A percentile compares a stretch with the other conserved stretches of the same genome.
phyloP scores from a whole-genome alignment of 2,888 invertebrate genomes.

The Ormyrus rosae region DNA sequence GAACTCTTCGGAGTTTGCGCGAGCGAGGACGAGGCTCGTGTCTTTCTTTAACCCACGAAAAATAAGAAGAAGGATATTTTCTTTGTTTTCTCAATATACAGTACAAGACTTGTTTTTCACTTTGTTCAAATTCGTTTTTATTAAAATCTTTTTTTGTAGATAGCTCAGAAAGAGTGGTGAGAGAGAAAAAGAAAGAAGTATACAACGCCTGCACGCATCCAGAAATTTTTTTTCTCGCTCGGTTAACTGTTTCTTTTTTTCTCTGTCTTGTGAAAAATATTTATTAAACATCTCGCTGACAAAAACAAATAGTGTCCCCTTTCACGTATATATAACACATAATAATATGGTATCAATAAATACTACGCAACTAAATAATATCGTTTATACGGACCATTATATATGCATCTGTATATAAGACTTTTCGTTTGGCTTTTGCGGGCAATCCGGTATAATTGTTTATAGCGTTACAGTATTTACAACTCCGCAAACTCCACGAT shows the following conservation, averaged over 20 bases:
- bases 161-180: conserved; percentile 37
- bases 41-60: conserved; percentile 43
- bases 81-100: background rate
- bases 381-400: conserved; percentile 57
- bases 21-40: conserved; percentile 66
- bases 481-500: conserved; percentile 66
- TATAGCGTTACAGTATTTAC: conserved; percentile 70
- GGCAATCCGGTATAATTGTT: conserved; percentile 62
- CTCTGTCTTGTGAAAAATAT: conserved; percentile 68
- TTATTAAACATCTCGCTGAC: conserved; percentile 68
- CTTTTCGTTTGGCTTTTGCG: conserved; percentile 66
- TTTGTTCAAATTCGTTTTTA: conserved; percentile 4
- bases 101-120: conserved; percentile 26
- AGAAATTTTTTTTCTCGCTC: conserved; percentile 53
- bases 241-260: conserved; percentile 19
- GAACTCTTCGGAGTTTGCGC: conserved; percentile 68
- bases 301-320: conserved; percentile 62
- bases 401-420: conserved; percentile 57
- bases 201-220: conserved; percentile 59
- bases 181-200: conserved; percentile 50
- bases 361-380: conserved; percentile 71
- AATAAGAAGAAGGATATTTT: background rate
- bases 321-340: conserved; percentile 58
- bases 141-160: conserved; percentile 15
- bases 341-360: conserved; percentile 70